Conservation (phyloP, 2,797 vertebrate species). For the Perodicticus potto region DNA sequence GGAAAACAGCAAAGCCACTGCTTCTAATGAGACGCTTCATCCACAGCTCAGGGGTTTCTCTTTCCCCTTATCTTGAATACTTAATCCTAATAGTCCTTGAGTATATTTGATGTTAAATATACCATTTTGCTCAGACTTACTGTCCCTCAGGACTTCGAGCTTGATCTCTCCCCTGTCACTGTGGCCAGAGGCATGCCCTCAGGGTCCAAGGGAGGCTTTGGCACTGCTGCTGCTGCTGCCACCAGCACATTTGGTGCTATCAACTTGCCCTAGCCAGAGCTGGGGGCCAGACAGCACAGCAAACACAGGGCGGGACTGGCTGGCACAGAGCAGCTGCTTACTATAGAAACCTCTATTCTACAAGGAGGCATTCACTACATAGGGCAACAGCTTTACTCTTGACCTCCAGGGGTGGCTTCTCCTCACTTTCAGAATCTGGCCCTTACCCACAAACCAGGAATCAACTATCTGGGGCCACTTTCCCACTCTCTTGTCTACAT, state of each 20-base stretch:
- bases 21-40: constrained; percentile 89
- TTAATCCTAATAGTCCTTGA: constrained; percentile 89
- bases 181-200: background rate
- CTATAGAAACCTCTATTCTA: background rate
- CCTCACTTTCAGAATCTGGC: constrained; percentile 9
- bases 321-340: constrained; percentile 3
- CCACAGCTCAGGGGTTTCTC: constrained; percentile 86
- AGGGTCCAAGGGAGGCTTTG: constrained; percentile 11
- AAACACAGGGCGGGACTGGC: background rate
- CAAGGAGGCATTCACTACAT: background rate
- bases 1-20: constrained; percentile 75
- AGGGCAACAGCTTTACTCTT: background rate
- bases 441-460: background rate
- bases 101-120: constrained; percentile 87
- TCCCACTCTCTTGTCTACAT: background rate
- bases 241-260: background rate
- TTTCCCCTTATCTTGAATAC: constrained; percentile 87
- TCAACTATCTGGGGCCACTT: background rate
- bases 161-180: constrained; percentile 70
- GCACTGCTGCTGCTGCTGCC: background rate
- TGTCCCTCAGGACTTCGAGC: constrained; percentile 73
- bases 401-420: background rate
- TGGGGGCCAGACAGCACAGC: background rate
- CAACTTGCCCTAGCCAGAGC: background rate
- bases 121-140: constrained; percentile 82